Conservation (phyloP, 2,113 vertebrate genomes). For the Microtus oregoni region DNA sequence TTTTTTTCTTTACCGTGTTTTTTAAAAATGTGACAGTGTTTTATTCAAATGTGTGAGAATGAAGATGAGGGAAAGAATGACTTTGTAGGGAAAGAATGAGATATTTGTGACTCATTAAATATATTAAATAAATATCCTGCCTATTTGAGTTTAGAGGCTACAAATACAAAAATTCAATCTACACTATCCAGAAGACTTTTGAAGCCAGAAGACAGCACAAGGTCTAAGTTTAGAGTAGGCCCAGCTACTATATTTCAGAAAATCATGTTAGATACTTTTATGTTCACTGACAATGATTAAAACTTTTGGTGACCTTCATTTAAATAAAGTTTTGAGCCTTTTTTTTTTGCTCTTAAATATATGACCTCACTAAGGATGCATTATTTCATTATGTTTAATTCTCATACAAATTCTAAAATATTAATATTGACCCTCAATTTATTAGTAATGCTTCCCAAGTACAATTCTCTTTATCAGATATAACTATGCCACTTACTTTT, state of each 20-base stretch:
- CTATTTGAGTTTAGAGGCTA: neutral
- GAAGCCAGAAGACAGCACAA: neutral
- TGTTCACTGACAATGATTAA: neutral
- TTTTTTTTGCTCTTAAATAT: neutral
- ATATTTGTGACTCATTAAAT: neutral
- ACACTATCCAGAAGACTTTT: neutral
- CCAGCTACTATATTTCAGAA: neutral
- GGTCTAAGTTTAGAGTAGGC: neutral
- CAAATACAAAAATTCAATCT: neutral
- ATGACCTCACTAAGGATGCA: neutral
- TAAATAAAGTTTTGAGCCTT: neutral
- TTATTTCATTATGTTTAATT: constrained; percentile 29
- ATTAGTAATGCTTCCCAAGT: neutral
- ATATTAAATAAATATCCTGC: neutral
- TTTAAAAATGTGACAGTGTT: neutral
- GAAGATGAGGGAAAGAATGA: neutral
- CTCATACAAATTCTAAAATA: neutral
- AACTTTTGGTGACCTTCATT: neutral
- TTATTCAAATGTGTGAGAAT: neutral
- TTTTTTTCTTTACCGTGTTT: neutral
- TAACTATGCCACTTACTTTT: constrained; percentile 34
- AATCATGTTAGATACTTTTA: neutral
- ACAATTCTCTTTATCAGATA: neutral
- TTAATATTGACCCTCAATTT: neutral
- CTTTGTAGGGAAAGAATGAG: neutral